phyloP scores from a whole-genome alignment of 2,113 vertebrate genomes.

The Sigmodon hispidus region DNA sequence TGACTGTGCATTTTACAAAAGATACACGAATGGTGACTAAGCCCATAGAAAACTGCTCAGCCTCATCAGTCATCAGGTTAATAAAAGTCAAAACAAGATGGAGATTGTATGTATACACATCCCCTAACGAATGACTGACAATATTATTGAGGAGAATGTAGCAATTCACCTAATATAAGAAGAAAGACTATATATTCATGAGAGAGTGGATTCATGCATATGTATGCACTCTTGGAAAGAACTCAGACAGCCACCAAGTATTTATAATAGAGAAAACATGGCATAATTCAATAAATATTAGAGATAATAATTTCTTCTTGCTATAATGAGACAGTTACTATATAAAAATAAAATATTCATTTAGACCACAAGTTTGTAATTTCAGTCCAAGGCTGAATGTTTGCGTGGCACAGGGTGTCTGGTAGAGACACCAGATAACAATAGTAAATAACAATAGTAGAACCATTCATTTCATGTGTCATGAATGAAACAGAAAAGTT shows the following conservation, averaged over 20 bases:
- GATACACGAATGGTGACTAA: background rate
- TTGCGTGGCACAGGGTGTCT: background rate
- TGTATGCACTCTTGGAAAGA: background rate
- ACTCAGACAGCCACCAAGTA: no score
- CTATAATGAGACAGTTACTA: background rate
- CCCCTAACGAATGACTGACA: background rate
- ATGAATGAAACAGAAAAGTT: background rate
- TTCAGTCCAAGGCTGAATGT: background rate
- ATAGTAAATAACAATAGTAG: no score
- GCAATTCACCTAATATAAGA: background rate
- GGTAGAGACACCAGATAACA: background rate
- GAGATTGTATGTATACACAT: no score
- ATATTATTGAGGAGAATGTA: no score
- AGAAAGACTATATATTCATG: background rate
- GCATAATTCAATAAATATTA: no score
- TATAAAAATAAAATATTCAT: background rate
- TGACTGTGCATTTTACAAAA: background rate
- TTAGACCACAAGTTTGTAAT: background rate
- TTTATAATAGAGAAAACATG: background rate
- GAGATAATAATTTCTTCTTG: no score
- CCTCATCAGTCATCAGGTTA: background rate
- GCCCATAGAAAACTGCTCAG: background rate
- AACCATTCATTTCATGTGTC: no score
- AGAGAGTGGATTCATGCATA: background rate
- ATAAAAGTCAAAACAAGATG: background rate